phyloP scores from a whole-genome alignment of 2,888 invertebrate genomes.

The Hymenopus coronatus region DNA sequence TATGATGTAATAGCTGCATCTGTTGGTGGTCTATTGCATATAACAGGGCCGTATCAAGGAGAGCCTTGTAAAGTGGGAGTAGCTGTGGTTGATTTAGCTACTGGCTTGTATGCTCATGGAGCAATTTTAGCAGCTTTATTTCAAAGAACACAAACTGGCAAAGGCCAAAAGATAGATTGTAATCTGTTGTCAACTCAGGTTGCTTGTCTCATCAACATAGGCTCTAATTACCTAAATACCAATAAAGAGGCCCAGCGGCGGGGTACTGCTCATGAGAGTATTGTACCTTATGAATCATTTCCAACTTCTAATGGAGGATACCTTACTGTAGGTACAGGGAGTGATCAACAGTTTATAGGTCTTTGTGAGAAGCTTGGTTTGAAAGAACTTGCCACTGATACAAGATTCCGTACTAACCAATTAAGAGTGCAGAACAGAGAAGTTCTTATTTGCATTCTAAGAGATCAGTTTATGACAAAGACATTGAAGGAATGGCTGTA shows the following conservation, averaged over 20 bases:
- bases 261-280: conserved; percentile 93
- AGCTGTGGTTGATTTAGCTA: conserved; percentile 88
- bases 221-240: conserved; percentile 85
- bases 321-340: conserved; percentile 84
- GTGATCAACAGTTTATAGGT: conserved; percentile 73
- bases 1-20: conserved; percentile 96
- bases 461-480: conserved; percentile 59
- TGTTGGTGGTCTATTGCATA: conserved; percentile 82
- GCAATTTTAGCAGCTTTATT: conserved; percentile 89
- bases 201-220: conserved; percentile 83
- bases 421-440: conserved; percentile 73
- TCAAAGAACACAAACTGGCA: conserved; percentile 70
- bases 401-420: conserved; percentile 68
- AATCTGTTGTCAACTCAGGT: conserved; percentile 92
- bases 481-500: conserved; percentile 72
- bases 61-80: conserved; percentile 90
- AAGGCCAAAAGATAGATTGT: conserved; percentile 91
- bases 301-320: conserved; percentile 72
- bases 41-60: conserved; percentile 82
- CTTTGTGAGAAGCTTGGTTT: conserved; percentile 65
- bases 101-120: conserved; percentile 92
- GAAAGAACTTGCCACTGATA: conserved; percentile 59
- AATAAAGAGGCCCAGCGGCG: conserved; percentile 72
- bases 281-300: conserved; percentile 94
- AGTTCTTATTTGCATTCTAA: conserved; percentile 62